Base-by-base conservation (phyloP, 2,888 invertebrate genomes). In the Drosophila neotestacea region DNA sequence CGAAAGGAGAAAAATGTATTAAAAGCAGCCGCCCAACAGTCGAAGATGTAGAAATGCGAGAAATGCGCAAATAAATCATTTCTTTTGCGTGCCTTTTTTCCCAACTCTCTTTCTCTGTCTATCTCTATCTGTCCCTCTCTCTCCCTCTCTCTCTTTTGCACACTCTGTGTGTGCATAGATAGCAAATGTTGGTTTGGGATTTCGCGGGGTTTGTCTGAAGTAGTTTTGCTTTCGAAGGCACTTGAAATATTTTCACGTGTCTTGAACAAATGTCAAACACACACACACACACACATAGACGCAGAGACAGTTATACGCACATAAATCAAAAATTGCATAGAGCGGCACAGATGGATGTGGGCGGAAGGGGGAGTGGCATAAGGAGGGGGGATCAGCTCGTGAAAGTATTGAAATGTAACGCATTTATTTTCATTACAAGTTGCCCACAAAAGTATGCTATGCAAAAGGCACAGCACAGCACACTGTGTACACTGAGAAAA, bases 241-340 rank as follows among this genome's bases (percentile, higher is more conserved):
- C 90, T 90, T 80, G 81, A 90, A 90, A 91, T 91, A 89, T 85
- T 91, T 91, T 80, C 91, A 90, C 91, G 90, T 91, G 88, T 88
- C 84, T 81, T 79, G 72, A 81, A 88, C 91, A 88, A 91, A 90
- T 91, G 90, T 89, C 90, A 89, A 86, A 84, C 41, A 72, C 86
- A 85, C 66, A 62, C 63, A 66, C 59, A 59, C 42, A 22, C 47
- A 67, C 38, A 38, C 11, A 58, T 16, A 63, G 4, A 11, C 6
- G 44, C 16, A 10, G 32, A 50, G 27, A 73, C 59, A 50, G 41
- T 50, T 39, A 50, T 58, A 58, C 52, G 66, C 59, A 79, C 79
- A 87, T 87, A 89, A 89, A 87, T 87, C 90, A 87, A 88, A 88
- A 85, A 83, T 74, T 74, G 79, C 79, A 79, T 71, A 42, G 47